These are phyloP conservation scores for Ciconia stormi DNA, from an alignment of 2,113 vertebrate species.

Conservation along the genomic window DNA sequence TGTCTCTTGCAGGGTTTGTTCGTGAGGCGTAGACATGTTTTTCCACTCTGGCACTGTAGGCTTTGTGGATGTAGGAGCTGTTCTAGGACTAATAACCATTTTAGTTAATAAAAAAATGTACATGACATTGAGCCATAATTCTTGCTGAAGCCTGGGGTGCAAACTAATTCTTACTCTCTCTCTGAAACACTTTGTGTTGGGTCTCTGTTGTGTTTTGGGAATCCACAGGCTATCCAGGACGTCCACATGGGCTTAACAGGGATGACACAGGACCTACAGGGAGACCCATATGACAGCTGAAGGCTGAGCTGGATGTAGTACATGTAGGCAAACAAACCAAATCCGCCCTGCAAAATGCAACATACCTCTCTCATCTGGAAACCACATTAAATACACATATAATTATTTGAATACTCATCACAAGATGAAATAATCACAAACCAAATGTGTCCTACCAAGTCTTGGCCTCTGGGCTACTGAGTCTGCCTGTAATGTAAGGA, in stretches of 20 bases:
- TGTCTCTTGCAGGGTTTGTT: background rate
- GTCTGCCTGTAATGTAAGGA: background rate
- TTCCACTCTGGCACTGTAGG: background rate
- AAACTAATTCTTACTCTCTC: background rate
- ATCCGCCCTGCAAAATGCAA: background rate
- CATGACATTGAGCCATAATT: background rate
- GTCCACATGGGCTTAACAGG: accelerated
- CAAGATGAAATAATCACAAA: background rate
- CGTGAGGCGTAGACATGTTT: background rate
- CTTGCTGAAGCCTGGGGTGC: background rate
- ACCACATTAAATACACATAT: background rate
- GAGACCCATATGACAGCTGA: accelerated
- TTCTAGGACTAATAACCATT: background rate
- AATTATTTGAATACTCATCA: background rate
- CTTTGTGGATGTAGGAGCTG: background rate
- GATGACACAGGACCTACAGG: background rate
- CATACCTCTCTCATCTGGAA: background rate
- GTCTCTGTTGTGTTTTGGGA: background rate
- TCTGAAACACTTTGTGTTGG: background rate
- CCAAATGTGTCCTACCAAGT: background rate
- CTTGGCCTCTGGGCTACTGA: background rate
- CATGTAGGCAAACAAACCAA: background rate
- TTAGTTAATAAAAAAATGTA: background rate
- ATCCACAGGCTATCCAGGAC: background rate
- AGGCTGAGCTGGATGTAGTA: background rate